These are phyloP conservation scores for Zootoca vivipara DNA, from an alignment of 2,113 vertebrate genomes.

Conservation along the genomic window DNA sequence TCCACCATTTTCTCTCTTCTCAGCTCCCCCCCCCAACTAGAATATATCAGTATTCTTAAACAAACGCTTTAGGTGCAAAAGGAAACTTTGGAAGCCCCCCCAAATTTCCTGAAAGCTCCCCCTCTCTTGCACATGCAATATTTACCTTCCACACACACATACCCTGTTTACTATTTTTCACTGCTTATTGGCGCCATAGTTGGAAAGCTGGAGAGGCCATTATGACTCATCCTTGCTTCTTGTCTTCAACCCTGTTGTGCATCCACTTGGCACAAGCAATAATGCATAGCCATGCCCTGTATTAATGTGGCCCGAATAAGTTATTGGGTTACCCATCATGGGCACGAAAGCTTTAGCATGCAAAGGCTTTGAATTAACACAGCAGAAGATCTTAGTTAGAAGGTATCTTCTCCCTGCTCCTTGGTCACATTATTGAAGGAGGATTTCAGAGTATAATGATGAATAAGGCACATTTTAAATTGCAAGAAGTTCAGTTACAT, in stretches of 20 bases:
- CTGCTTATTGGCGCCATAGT: background rate
- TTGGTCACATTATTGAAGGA: background rate
- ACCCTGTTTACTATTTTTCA: background rate
- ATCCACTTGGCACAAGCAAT: background rate
- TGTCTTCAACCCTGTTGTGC: too few relatives aligned
- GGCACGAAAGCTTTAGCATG: background rate
- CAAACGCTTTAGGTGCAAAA: background rate
- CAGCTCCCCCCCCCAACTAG: background rate
- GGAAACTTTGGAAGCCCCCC: background rate
- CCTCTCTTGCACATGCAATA: background rate
- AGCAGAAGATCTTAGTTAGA: slow-evolving; percentile 38
- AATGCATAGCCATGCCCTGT: background rate
- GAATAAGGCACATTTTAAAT: slow-evolving; percentile 22
- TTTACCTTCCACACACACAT: background rate
- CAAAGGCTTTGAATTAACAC: background rate
- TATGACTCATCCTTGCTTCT: background rate
- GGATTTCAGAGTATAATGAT: slow-evolving; percentile 16
- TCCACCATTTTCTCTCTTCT: background rate
- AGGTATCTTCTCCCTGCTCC: background rate
- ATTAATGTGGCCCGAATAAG: background rate
- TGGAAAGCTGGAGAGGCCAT: background rate
- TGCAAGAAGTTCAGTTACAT: slow-evolving; percentile 30
- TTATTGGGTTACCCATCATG: background rate
- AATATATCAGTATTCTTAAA: background rate
- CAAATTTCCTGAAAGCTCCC: background rate